These are phyloP conservation scores for Dendrolimus kikuchii DNA, from an alignment of 1,140 invertebrate species.

Conservation along the genomic window DNA sequence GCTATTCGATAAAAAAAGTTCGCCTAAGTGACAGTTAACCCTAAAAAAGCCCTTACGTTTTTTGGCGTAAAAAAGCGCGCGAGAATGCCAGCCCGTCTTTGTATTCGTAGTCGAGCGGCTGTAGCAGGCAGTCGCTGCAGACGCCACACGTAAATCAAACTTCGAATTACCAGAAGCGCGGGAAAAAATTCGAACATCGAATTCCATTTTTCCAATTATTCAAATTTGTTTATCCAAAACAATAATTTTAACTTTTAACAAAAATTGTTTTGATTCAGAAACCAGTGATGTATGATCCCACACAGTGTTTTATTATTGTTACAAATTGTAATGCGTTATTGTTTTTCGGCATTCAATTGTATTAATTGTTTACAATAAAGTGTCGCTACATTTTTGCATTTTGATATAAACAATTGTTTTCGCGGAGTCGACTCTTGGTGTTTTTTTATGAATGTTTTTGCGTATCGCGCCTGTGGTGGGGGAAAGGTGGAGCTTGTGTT, in stretches of 20 bases:
- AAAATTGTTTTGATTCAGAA: too few relatives aligned
- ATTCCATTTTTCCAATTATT: too few relatives aligned
- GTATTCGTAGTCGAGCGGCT: conserved; percentile 58
- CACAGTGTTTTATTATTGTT: too few relatives aligned
- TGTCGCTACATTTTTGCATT: conserved; percentile 43
- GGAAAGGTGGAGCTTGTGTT: conserved; percentile 60
- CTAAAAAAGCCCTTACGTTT: conserved; percentile 57
- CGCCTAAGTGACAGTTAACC: conserved; percentile 41
- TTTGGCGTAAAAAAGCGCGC: conserved; percentile 58
- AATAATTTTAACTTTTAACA: too few relatives aligned
- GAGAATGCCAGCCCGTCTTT: conserved; percentile 25
- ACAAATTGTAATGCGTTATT: too few relatives aligned
- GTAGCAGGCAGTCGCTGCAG: conserved; percentile 47
- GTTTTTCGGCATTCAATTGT: background rate
- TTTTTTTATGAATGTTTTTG: conserved; percentile 71
- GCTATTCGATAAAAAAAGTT: conserved; percentile 2
- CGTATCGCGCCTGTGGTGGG: conserved; percentile 50
- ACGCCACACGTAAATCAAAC: conserved; percentile 25
- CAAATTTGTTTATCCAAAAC: too few relatives aligned
- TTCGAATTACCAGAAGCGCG: conserved; percentile 46
- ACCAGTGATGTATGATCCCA: too few relatives aligned
- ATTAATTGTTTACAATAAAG: conserved; percentile 9
- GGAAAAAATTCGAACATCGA: conserved; percentile 29
- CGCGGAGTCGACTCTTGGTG: conserved; percentile 49
- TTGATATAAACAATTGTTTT: conserved; percentile 62